Base-by-base conservation (phyloP, 2,113 vertebrate species). In the Himantopus leucocephalus region DNA sequence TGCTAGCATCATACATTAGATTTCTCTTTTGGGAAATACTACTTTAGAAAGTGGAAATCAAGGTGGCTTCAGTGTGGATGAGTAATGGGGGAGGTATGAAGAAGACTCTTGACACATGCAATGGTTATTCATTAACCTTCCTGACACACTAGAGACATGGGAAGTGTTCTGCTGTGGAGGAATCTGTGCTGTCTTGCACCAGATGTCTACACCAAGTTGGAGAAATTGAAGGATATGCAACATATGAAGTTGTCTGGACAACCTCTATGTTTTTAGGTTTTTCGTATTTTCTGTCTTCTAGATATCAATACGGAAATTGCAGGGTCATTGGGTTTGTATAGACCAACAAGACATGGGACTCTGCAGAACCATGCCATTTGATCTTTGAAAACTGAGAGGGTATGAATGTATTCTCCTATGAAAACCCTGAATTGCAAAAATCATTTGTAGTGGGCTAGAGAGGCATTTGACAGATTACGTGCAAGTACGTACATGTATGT, bases 401-500 rank as follows among this genome's bases (percentile, higher is more conserved):
- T 76, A 77, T 71, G 41, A 76, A 60, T 63, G 14, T 59, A 73
- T 55, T 26, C 37, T 93, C 59, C 45, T 91, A 5, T 72, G 16
- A 90, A 92, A 93, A 71, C 13, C 24, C 29, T 0, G 4, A 94
- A 95, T 78, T 94, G 94, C 48, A 92, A 97, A 96, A 98, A 93
- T 76, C 48, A 24, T 97, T 97, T 96, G 86, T 97, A 83, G 83
- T 96, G 5, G 59, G 72, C 81, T 88, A 55, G 85, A 85, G 84
- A 97, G 79, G 74, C 95, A 55, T 96, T 94, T 98, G 90, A 86
- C 90, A 95, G 95, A 96, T 98, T 98, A 97, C 37, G 91, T 98
- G 97, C 98, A 98, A 98, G 98, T 80, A 88, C 85, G 47, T 98
- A 96, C 98, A 98, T 98, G 97, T 98, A 98, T 97, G 89, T 98